Conservation (phyloP, 2,888 invertebrate species). For the Diloba caeruleocephala region DNA sequence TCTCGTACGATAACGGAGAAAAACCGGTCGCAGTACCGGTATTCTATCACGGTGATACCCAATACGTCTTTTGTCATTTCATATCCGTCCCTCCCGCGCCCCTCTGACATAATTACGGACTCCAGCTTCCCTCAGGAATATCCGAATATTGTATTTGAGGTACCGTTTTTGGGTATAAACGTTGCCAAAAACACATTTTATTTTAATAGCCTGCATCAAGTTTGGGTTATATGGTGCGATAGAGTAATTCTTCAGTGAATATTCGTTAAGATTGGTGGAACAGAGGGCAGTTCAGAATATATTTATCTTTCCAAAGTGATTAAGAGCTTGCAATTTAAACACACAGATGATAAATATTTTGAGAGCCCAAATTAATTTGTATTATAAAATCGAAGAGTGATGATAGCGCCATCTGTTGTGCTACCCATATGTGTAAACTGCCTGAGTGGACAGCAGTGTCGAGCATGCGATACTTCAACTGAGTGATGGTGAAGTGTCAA, state of each 20-base stretch:
- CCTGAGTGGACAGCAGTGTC: constrained; percentile 36
- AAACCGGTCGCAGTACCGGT: constrained; percentile 39
- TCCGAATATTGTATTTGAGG: constrained; percentile 36
- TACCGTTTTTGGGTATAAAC: constrained; percentile 47
- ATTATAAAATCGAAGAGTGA: constrained; percentile 21
- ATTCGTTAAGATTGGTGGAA: constrained; percentile 21
- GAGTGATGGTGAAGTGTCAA: constrained; percentile 40
- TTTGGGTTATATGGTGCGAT: constrained; percentile 32
- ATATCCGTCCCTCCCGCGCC: constrained; percentile 63
- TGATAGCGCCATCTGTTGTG: constrained; percentile 27
- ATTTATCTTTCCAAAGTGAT: constrained; percentile 36
- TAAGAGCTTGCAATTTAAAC: constrained; percentile 45
- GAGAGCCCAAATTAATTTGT: constrained; percentile 16
- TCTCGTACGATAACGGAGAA: constrained; percentile 45
- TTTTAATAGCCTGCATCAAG: constrained; percentile 41
- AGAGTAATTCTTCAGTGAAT: constrained; percentile 37
- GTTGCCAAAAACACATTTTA: constrained; percentile 45
- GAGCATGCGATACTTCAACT: constrained; percentile 31
- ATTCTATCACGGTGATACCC: constrained; percentile 63
- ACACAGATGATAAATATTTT: constrained; percentile 25
- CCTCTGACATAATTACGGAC: constrained; percentile 74
- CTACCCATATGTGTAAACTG: constrained; percentile 28
- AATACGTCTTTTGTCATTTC: constrained; percentile 78
- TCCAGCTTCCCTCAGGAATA: constrained; percentile 48
- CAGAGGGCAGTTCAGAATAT: constrained; percentile 21